Percentiles rank a stretch among this genome's conserved stretches.
phyloP scores from a whole-genome alignment of 2,888 invertebrate species.

The Hyposoter dolosus region DNA sequence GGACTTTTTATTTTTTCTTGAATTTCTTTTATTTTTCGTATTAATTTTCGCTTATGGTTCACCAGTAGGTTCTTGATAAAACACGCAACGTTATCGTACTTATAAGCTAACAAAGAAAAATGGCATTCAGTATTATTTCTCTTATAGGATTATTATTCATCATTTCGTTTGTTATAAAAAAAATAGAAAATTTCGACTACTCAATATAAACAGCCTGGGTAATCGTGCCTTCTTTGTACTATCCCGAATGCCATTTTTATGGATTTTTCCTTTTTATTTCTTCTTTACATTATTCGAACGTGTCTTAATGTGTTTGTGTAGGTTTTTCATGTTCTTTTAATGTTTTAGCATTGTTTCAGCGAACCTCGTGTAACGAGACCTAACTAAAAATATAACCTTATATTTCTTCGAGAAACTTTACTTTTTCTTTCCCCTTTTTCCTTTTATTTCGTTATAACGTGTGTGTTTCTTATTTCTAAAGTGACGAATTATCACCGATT shows the following conservation, averaged over 20 bases:
- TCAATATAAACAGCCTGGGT: constrained; percentile 81
- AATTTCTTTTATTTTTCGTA: background rate
- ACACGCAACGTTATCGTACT: constrained; percentile 79
- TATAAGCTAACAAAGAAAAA: constrained; percentile 76
- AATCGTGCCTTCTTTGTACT: constrained; percentile 83
- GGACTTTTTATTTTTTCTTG: background rate
- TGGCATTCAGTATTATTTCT: constrained; percentile 83
- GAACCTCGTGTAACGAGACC: constrained; percentile 72
- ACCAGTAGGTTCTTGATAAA: constrained; percentile 69
- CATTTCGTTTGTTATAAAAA: constrained; percentile 82
- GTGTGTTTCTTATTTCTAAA: constrained; percentile 69
- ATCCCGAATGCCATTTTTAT: constrained; percentile 84
- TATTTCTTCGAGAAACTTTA: constrained; percentile 66
- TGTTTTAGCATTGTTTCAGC: constrained; percentile 43
- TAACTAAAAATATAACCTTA: constrained; percentile 83
- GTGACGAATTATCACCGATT: constrained; percentile 72
- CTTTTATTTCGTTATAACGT: constrained; percentile 48
- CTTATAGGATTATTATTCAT: constrained; percentile 82
- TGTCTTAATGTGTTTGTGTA: constrained; percentile 26
- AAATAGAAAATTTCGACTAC: constrained; percentile 85
- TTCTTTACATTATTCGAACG: constrained; percentile 41
- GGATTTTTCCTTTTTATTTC: constrained; percentile 59
- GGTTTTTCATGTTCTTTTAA: constrained; percentile 36
- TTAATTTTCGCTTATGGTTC: constrained; percentile 22
- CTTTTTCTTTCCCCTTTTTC: constrained; percentile 53